Evolutionary conservation across 2,797 vertebrate genomes (phyloP).

Genomic region (Pelobates cultripes): DNA sequence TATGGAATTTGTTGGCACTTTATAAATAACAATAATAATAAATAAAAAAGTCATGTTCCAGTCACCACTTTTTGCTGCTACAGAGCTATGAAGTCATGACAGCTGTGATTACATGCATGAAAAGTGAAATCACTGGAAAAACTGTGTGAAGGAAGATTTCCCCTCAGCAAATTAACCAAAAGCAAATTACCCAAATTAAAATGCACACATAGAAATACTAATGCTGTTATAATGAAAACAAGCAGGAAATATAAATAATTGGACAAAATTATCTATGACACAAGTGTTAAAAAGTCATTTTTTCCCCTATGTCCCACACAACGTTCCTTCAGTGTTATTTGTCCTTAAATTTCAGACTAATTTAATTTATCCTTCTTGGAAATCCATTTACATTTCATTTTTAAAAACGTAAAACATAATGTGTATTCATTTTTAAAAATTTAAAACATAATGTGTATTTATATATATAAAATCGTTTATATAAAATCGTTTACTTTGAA

Average conservation of each 20-base stretch:
- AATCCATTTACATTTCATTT: no score
- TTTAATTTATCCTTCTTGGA: no score
- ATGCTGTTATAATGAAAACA: conserved; percentile 16
- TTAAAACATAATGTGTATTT: no score
- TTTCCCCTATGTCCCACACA: neutral
- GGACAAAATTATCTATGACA: conserved; percentile 25
- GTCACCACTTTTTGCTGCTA: conserved; percentile 63
- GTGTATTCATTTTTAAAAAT: no score
- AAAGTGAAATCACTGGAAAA: conserved; percentile 60
- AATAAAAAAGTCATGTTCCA: neutral
- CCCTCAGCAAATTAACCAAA: conserved; percentile 61
- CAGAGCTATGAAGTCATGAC: conserved; percentile 75
- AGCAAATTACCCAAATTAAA: conserved; percentile 60
- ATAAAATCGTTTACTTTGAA: no score
- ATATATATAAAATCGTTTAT: no score
- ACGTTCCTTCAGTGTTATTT: no score
- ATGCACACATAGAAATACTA: conserved; percentile 46
- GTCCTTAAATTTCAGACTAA: no score
- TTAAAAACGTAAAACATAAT: no score
- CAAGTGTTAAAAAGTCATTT: neutral
- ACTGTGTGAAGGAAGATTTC: conserved; percentile 53
- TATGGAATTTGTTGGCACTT: no score
- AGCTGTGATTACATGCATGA: conserved; percentile 65
- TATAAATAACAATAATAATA: no score
- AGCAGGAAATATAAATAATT: conserved; percentile 37